phyloP scores from a whole-genome alignment of 2,113 vertebrate species.

The Etheostoma cragini region DNA sequence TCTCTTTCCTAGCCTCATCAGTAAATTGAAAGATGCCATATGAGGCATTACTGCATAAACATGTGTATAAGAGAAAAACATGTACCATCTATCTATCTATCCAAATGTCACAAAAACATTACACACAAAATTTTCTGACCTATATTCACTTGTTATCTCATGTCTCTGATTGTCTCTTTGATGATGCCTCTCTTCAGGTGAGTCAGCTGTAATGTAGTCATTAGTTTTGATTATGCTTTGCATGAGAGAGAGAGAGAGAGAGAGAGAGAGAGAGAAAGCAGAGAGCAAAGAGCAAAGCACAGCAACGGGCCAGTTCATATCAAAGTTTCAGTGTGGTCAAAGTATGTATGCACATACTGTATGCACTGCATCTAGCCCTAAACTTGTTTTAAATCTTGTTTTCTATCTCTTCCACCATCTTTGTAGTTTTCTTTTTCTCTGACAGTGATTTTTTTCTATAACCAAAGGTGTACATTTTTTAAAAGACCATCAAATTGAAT shows the following conservation, averaged over 20 bases:
- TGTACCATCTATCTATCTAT: conserved; percentile 1
- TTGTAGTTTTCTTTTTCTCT: neutral
- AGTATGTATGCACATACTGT: too few relatives aligned
- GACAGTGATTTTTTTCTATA: neutral
- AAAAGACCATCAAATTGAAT: neutral
- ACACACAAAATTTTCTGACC: conserved; percentile 21
- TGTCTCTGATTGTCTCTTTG: conserved; percentile 33
- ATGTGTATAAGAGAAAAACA: neutral
- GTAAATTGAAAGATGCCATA: conserved; percentile 45
- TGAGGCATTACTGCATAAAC: conserved; percentile 43
- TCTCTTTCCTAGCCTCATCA: conserved; percentile 40
- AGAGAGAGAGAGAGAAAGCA: neutral
- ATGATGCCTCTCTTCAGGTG: conserved; percentile 36
- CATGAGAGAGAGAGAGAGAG: neutral
- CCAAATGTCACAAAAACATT: neutral
- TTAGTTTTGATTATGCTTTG: conserved; percentile 36
- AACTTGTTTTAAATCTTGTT: neutral
- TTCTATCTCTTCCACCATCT: neutral
- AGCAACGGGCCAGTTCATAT: neutral
- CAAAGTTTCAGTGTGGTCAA: neutral
- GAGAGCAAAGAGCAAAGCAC: conserved; percentile 1
- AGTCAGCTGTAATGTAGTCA: conserved; percentile 36
- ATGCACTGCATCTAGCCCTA: too few relatives aligned
- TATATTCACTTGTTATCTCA: conserved; percentile 11
- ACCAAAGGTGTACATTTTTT: too few relatives aligned